phyloP scores from a whole-genome alignment of 2,888 invertebrate species.

The Lithophane ornitopus region DNA sequence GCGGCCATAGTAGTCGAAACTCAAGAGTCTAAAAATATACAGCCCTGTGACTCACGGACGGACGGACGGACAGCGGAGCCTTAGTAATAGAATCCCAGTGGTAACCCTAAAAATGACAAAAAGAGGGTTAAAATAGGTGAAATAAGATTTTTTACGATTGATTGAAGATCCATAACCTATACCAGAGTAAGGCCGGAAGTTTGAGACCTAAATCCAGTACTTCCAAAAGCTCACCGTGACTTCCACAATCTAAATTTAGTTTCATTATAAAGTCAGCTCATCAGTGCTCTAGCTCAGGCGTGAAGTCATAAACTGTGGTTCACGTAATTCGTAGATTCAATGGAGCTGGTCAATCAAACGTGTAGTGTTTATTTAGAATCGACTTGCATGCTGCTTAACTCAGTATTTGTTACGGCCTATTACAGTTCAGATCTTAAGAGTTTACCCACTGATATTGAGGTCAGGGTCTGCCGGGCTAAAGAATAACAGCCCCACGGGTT shows the following conservation, averaged over 20 bases:
- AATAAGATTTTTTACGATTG: neutral
- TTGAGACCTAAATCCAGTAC: neutral
- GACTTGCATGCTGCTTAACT: constrained; percentile 17
- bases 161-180: neutral
- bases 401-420: neutral
- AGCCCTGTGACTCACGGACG: no score
- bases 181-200: neutral
- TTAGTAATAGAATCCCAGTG: no score
- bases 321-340: constrained; percentile 24
- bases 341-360: constrained; percentile 24
- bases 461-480: neutral
- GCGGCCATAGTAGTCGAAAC: no score
- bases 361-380: constrained; percentile 37
- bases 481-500: no score
- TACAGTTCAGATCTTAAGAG: neutral
- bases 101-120: no score
- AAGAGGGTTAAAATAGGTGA: no score
- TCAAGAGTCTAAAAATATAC: no score
- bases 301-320: constrained; percentile 32
- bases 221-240: neutral
- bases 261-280: neutral
- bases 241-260: constrained; percentile 3
- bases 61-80: no score
- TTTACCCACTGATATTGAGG: constrained; percentile 1
- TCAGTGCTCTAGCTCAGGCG: constrained; percentile 1